Base-by-base conservation (phyloP, 2,113 vertebrate genomes). In the Alouatta palliata region DNA sequence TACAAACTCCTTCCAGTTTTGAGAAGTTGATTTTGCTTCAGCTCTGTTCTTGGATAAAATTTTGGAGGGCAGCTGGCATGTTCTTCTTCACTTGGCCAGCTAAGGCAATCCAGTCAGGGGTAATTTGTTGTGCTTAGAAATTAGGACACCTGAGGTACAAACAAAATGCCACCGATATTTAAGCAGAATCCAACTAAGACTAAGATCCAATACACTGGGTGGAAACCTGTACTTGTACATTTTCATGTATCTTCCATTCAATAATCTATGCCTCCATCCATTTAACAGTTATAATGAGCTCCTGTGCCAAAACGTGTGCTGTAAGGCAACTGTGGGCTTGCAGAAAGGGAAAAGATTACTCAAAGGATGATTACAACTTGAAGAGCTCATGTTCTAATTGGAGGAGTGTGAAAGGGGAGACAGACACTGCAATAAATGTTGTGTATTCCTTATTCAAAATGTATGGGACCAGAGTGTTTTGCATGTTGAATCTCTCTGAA, bases 1-100 rank as follows among this genome's bases (percentile, higher is more conserved):
- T 75, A 45, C 27, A 66, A 45, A 76, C 8, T 25, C 8, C 21
- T 90, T 94, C 13, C 19, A 76, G 40, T 64, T 88, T 56, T 43
- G 2, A 7, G 47, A 84, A 96, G 81, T 77, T 85, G 21, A 17
- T 73, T 89, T 92, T 85, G 56, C n/a, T 91, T 94, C 58, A 87
- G 77, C 12, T 95, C 43, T 81, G 47, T 71, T 82, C 35, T 81
- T 85, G 47, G 68, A 10, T 47, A 49, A 70, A 64, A n/a, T 93
- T 87, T 87, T 66, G 40, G 70, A 88, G 76, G 75, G 66, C 70
- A 91, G 30, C 64, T 90, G 56, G 21, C 35, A 68, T 16, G 11
- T 3, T 66, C 58, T 80, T 56, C 52, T 40, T 49, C 32, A n/a
- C 8, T 56, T 86, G 77, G 52, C 40, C 73, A 68, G 40, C 37